phyloP scores from a whole-genome alignment of 2,888 invertebrate genomes.

The Cerastis leucographa region DNA sequence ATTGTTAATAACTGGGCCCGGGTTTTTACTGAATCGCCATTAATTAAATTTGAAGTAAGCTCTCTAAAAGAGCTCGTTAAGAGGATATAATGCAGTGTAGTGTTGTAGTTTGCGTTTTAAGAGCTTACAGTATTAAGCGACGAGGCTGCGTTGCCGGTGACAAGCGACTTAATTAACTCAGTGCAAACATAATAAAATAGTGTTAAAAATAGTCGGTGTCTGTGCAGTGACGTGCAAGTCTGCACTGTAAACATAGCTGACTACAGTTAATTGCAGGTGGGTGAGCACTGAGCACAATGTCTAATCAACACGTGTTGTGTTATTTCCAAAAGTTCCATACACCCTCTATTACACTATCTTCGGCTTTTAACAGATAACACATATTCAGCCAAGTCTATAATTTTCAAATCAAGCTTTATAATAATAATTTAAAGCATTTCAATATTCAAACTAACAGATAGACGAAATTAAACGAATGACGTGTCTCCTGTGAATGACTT shows the following conservation, averaged over 20 bases:
- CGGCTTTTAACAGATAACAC: conserved; percentile 16
- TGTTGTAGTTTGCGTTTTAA: conserved; percentile 84
- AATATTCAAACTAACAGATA: conserved; percentile 4
- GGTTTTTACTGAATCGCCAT: conserved; percentile 74
- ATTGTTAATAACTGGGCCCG: conserved; percentile 59
- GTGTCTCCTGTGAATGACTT: conserved; percentile 31
- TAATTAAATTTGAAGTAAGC: conserved; percentile 82
- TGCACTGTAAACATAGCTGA: conserved; percentile 37
- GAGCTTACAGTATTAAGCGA: conserved; percentile 85
- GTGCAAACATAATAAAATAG: conserved; percentile 78
- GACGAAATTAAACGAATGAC: conserved; percentile 36
- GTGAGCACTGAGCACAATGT: conserved; percentile 9
- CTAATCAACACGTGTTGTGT: conserved; percentile 38
- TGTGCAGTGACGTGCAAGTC: conserved; percentile 22
- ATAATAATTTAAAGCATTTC: not conserved
- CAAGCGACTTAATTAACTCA: conserved; percentile 86
- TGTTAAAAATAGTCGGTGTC: conserved; percentile 72
- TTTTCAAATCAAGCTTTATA: conserved; percentile 2
- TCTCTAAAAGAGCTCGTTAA: conserved; percentile 80
- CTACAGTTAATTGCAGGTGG: conserved; percentile 39
- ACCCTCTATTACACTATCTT: conserved; percentile 18
- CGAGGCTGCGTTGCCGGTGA: conserved; percentile 80
- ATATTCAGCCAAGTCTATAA: not conserved
- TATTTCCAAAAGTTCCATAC: conserved; percentile 7
- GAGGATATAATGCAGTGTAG: conserved; percentile 81